Percentiles rank a stretch among this genome's conserved stretches.
These are phyloP conservation scores for Caracal caracal DNA, from an alignment of 2,113 vertebrate genomes.

Conservation along the genomic window DNA sequence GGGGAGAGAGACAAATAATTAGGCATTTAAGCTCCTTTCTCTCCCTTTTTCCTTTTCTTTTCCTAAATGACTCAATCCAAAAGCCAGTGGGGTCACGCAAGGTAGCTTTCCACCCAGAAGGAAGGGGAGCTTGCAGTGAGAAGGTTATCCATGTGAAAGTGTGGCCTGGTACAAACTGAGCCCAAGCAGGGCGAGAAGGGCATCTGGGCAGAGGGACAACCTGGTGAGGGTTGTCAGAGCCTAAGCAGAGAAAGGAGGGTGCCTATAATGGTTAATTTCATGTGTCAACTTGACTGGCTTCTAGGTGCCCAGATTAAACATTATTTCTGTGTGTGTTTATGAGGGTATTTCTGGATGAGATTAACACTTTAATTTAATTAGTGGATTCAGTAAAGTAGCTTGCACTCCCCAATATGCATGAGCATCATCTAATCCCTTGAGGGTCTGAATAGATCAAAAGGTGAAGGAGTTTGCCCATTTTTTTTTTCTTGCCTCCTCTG, in stretches of 20 bases:
- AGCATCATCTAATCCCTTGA: neutral
- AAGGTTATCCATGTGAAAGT: neutral
- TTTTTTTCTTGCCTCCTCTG: neutral
- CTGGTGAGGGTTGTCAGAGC: neutral
- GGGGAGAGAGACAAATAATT: neutral
- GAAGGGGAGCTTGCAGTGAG: neutral
- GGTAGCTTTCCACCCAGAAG: neutral
- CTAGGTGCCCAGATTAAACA: neutral
- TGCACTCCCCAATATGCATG: neutral
- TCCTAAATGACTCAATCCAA: neutral
- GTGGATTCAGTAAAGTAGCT: neutral
- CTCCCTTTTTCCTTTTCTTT: neutral
- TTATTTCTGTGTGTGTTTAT: neutral
- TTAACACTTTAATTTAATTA: neutral
- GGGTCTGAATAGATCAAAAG: neutral
- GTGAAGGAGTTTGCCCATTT: neutral
- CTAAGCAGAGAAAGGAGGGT: neutral
- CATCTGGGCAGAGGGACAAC: neutral
- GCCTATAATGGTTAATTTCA: neutral
- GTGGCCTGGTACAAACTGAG: neutral
- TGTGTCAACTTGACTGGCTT: neutral
- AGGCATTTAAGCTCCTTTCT: neutral
- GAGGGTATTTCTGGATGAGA: neutral
- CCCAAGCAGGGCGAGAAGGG: neutral
- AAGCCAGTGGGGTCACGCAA: neutral